Conservation (phyloP, 2,113 vertebrate genomes). For the Python bivittatus region DNA sequence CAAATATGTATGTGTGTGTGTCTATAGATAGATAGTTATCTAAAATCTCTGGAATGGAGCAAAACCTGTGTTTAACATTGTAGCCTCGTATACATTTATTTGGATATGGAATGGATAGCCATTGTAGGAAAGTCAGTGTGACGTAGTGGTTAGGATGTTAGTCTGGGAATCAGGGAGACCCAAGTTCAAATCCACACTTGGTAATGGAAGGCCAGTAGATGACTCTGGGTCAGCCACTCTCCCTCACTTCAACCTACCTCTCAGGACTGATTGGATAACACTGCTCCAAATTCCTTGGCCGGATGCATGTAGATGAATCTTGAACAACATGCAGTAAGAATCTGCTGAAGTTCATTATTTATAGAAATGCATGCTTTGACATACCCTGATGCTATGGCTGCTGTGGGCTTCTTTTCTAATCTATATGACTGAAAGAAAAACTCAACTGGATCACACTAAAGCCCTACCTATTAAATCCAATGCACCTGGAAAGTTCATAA, state of each 20-base stretch:
- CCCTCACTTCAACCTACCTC: neutral
- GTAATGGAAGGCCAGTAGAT: neutral
- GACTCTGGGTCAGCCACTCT: neutral
- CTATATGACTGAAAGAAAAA: neutral
- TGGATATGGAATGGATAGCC: no score
- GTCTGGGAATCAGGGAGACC: neutral
- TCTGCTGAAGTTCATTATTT: neutral
- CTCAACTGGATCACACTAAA: neutral
- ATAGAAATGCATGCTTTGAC: neutral
- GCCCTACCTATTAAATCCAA: neutral
- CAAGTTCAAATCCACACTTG: no score
- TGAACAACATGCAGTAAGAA: slow-evolving; percentile 1
- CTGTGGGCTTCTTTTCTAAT: neutral
- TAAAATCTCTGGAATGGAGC: no score
- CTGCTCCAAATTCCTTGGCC: neutral
- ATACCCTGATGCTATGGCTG: neutral
- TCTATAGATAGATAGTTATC: no score
- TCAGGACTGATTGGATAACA: neutral
- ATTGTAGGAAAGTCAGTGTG: no score
- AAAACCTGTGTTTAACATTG: no score
- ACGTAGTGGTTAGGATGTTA: neutral
- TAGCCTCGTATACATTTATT: no score
- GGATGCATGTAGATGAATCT: neutral
- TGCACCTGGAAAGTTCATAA: neutral
- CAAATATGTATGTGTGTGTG: no score